Conservation (phyloP, 53 echinoderm and acorn worm genomes). For the Paelopatides confundens region DNA sequence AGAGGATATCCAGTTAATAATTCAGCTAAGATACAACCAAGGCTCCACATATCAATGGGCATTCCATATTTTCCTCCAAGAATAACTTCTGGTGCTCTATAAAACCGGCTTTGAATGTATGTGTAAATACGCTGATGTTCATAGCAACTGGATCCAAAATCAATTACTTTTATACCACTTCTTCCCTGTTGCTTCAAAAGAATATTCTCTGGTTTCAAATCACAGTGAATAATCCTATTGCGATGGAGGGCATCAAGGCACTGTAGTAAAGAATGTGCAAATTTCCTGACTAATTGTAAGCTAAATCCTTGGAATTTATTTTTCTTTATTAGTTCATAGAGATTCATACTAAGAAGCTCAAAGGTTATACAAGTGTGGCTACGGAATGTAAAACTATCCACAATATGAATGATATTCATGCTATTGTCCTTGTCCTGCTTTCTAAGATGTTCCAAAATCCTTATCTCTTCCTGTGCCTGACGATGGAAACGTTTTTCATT, state of each 20-base stretch:
- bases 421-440: constrained; percentile 99
- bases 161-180: constrained; percentile 99
- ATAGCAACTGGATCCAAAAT: constrained; percentile 99
- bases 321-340: constrained; percentile 99
- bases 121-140: constrained; percentile 99
- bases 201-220: constrained; percentile 98
- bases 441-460: constrained; percentile 95
- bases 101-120: constrained; percentile 99
- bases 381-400: constrained; percentile 96
- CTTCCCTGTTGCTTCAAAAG: constrained; percentile 95
- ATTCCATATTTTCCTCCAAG: constrained; percentile 96
- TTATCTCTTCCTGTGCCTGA: constrained; percentile 98
- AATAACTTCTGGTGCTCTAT: constrained; percentile 97
- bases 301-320: constrained; percentile 99
- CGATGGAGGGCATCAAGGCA: constrained; percentile 95
- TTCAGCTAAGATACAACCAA: constrained; percentile 97
- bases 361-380: constrained; percentile 99
- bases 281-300: constrained; percentile 93
- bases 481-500: constrained; percentile 98
- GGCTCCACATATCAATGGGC: constrained; percentile 99
- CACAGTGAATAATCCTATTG: constrained; percentile 99
- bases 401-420: constrained; percentile 96
- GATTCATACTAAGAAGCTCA: constrained; percentile 99
- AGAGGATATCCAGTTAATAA: constrained; percentile 97
- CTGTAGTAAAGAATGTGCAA: constrained; percentile 98